Evolutionary conservation across 2,888 invertebrate genomes (phyloP), one percentile per base, ranked within the genome.

Genomic region (Harpalus rufipes): DNA sequence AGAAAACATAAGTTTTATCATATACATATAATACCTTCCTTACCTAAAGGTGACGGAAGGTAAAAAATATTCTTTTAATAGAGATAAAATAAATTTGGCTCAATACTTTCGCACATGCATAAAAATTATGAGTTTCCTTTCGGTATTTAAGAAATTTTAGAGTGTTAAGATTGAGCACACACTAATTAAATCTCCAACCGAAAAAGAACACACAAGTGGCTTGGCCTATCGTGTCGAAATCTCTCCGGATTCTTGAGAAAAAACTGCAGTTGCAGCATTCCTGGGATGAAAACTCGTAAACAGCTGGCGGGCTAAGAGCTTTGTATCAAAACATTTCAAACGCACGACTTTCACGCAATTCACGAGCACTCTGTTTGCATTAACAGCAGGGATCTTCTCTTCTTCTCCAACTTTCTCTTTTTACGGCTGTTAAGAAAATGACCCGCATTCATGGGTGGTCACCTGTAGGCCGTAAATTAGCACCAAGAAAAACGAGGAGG

Each of bases 281-380:
- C 81, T 21, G 51, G 12, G 44, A 7, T 14, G 32, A 59, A 78
- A 78, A 78, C 78, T 59, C 32, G 32, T 78, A 78, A 78, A 78
- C 78, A 78, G 56, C 78, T 78, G 78, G 58, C 21, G 51, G 56
- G 58, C 58, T 78, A 78, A 78, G 56, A 83, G 83, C 83, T 76
- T 83, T 83, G 83, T 74, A 83, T 83, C 83, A 83, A 83, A 83
- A 83, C 83, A 83, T 83, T 81, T 81, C 81, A 81, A 81, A 81
- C 65, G 81, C 41, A 81, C 32, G 18, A 63, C 81, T 68, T 65
- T 81, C 68, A 68, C 81, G 78, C 78, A 78, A 78, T 78, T 78
- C 78, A 32, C 25, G 21, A 16, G 25, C 56, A 59, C 14, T 58
- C 32, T 58, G 16, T 51, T 1, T 14, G 25, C 8, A 3, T 7